Conservation (phyloP, 2,888 invertebrate genomes). For the Portevinia maculata region DNA sequence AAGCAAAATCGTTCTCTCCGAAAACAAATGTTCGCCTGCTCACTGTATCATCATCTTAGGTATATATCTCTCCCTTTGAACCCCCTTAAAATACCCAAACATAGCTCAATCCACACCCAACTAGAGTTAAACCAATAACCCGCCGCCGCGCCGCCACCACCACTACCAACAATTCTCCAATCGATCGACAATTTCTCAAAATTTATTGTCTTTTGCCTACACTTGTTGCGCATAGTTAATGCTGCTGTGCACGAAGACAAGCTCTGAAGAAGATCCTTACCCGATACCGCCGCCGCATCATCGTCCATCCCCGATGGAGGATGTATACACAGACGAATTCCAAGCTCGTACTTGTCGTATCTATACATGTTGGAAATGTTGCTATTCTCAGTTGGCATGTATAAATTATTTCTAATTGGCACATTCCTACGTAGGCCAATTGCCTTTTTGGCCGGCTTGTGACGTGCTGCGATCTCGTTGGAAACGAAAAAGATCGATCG, state of each 20-base stretch:
- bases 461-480: constrained; percentile 61
- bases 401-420: constrained; percentile 78
- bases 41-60: background rate
- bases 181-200: constrained; percentile 70
- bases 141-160: background rate
- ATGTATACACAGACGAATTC: constrained; percentile 14
- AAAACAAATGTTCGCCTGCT: background rate
- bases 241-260: constrained; percentile 45
- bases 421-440: constrained; percentile 76
- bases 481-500: constrained; percentile 68
- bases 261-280: constrained; percentile 48
- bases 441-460: constrained; percentile 72
- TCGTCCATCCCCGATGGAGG: background rate
- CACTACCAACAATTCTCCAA: constrained; percentile 31
- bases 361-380: constrained; percentile 43
- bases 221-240: constrained; percentile 43
- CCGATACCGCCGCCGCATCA: constrained; percentile 33
- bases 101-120: constrained; percentile 17
- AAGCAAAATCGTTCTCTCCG: background rate
- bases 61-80: background rate
- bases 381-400: constrained; percentile 73
- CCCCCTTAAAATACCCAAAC: background rate
- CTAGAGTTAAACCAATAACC: background rate
- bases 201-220: constrained; percentile 67
- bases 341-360: background rate